phyloP scores from a whole-genome alignment of 2,888 invertebrate genomes.

The Andrena marginata region DNA sequence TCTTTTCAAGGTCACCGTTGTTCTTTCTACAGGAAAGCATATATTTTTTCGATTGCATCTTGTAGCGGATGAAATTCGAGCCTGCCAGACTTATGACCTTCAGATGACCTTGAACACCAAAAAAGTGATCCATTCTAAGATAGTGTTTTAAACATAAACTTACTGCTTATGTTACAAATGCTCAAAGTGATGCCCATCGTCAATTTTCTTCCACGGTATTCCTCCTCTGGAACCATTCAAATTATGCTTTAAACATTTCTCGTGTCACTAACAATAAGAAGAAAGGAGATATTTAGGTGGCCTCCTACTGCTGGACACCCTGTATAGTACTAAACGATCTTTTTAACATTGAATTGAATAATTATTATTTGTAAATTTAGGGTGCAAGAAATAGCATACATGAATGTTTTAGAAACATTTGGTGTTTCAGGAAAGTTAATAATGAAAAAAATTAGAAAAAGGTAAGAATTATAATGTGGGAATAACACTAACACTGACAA shows the following conservation, averaged over 20 bases:
- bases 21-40: not conserved
- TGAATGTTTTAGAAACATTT: not conserved
- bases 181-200: too few species aligned
- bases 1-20: not conserved
- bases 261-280: not conserved
- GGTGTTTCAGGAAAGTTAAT: not conserved
- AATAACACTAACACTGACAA: not conserved
- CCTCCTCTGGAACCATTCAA: not conserved
- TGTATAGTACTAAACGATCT: not conserved
- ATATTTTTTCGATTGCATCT: not conserved
- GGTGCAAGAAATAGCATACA: not conserved
- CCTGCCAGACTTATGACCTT: too few species aligned
- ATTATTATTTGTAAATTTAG: conserved; percentile 5
- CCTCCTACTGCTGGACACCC: not conserved
- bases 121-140: too few species aligned
- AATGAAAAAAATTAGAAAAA: conserved; percentile 9
- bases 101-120: too few species aligned
- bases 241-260: not conserved
- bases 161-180: too few species aligned
- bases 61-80: too few species aligned
- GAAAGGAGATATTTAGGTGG: not conserved
- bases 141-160: too few species aligned
- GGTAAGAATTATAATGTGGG: not conserved
- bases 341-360: not conserved
- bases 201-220: too few species aligned